Percentiles rank a stretch among this genome's conserved stretches.
Conservation (phyloP, 2,797 vertebrate genomes). For the Borostomias antarcticus region DNA sequence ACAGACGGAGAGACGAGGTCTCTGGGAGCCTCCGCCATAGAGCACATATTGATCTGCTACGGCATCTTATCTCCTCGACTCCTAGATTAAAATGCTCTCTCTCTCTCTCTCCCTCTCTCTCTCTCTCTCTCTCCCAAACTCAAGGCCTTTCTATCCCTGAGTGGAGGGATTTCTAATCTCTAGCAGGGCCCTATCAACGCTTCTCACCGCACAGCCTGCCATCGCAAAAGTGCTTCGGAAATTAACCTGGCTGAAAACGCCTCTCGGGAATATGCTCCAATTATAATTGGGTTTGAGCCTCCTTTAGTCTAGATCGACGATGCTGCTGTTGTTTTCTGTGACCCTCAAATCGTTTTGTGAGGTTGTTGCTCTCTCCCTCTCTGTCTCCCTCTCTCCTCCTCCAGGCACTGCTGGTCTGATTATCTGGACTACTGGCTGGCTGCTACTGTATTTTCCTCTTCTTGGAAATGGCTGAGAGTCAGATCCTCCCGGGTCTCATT, state of each 20-base stretch:
- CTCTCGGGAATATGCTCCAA: slow-evolving; percentile 48
- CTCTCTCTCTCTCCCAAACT: slow-evolving; percentile 66
- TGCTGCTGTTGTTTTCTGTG: slow-evolving; percentile 26
- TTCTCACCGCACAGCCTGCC: slow-evolving; percentile 37
- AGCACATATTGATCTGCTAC: slow-evolving; percentile 77
- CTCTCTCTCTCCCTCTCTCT: slow-evolving; percentile 42
- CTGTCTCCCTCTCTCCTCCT: slow-evolving; percentile 34
- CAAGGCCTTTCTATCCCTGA: slow-evolving; percentile 78
- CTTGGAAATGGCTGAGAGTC: slow-evolving; percentile 65
- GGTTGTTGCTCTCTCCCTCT: slow-evolving; percentile 22
- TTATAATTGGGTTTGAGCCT: slow-evolving; percentile 57
- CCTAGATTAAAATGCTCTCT: slow-evolving; percentile 75
- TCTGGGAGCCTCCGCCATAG: slow-evolving; percentile 69
- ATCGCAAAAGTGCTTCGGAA: slow-evolving; percentile 48
- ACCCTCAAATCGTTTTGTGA: slow-evolving; percentile 31
- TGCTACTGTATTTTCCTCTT: slow-evolving; percentile 61
- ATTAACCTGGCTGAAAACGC: slow-evolving; percentile 54
- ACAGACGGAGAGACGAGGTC: slow-evolving; percentile 62
- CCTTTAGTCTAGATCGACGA: slow-evolving; percentile 19
- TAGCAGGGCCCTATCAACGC: slow-evolving; percentile 65
- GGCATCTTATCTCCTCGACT: slow-evolving; percentile 80
- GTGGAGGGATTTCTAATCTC: slow-evolving; percentile 80
- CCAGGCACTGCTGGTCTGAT: slow-evolving; percentile 54
- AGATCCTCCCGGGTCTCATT: slow-evolving; percentile 65
- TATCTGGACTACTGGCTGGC: slow-evolving; percentile 66